phyloP scores from a whole-genome alignment of 2,797 vertebrate species.

The Epinephelus awoara region DNA sequence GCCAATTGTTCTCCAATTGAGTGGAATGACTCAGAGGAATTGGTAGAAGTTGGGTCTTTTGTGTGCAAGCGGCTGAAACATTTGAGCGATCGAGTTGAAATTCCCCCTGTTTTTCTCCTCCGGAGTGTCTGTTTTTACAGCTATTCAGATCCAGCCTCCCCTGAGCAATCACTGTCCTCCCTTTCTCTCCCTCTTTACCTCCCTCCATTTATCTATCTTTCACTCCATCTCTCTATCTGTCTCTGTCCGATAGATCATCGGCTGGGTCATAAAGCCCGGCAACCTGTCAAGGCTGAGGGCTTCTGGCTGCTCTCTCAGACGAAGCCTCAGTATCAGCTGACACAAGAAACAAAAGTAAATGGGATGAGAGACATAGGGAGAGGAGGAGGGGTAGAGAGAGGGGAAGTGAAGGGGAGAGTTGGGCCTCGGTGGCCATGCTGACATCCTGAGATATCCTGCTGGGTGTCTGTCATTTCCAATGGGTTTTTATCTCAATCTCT shows the following conservation, averaged over 20 bases:
- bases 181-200: conserved; percentile 39
- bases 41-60: conserved; percentile 69
- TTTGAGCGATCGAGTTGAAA: conserved; percentile 66
- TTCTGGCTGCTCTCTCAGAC: conserved; percentile 49
- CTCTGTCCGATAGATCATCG: conserved; percentile 66
- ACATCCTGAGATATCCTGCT: conserved; percentile 64
- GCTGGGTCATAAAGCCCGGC: conserved; percentile 55
- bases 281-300: conserved; percentile 56
- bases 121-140: conserved; percentile 66
- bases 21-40: conserved; percentile 81
- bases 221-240: conserved; percentile 51
- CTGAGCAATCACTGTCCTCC: conserved; percentile 61
- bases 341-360: conserved; percentile 39
- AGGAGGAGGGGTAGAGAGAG: background rate
- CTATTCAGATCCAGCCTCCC: conserved; percentile 56
- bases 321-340: conserved; percentile 23
- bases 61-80: conserved; percentile 62
- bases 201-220: conserved; percentile 50
- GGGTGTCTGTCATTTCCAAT: conserved; percentile 65
- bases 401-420: conserved; percentile 26
- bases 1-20: conserved; percentile 81
- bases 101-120: conserved; percentile 54
- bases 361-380: conserved; percentile 22
- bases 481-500: conserved; percentile 60
- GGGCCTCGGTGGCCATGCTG: conserved; percentile 38